Percentiles rank a stretch among this genome's conserved stretches.
Evolutionary conservation across 2,113 vertebrate genomes (phyloP).

Genomic region (Sylvicapra grimmia): DNA sequence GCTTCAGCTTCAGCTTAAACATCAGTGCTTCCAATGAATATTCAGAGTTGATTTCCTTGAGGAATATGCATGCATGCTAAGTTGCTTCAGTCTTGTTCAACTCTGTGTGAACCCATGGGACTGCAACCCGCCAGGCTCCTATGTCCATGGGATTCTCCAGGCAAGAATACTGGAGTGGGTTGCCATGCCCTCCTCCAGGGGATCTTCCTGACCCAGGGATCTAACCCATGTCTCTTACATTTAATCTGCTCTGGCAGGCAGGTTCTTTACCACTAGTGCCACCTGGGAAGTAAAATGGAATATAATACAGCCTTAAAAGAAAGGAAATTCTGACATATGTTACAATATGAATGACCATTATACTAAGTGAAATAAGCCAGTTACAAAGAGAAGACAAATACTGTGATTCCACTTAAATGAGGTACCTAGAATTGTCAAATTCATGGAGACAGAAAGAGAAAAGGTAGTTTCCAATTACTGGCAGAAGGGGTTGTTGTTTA

Average conservation of each 20-base stretch:
- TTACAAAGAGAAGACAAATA: background rate
- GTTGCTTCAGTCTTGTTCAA: background rate
- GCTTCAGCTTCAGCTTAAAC: background rate
- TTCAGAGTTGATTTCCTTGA: background rate
- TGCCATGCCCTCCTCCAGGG: background rate
- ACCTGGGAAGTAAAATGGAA: background rate
- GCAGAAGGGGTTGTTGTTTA: background rate
- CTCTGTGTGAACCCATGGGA: background rate
- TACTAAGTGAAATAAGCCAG: background rate
- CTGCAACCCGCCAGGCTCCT: background rate
- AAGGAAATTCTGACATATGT: background rate
- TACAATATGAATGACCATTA: background rate
- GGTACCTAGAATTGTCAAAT: background rate
- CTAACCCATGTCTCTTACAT: rapidly evolving
- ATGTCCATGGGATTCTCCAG: background rate
- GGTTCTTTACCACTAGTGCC: background rate
- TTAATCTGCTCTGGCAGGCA: background rate
- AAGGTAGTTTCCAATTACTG: background rate
- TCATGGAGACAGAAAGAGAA: background rate
- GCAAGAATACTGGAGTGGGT: background rate
- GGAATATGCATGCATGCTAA: background rate
- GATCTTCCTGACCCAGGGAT: background rate
- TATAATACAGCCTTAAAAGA: background rate
- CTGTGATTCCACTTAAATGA: background rate
- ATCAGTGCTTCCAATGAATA: background rate